Percentiles rank a stretch among this genome's conserved stretches.
Evolutionary conservation across 2,888 invertebrate genomes (phyloP).

Genomic region (Pheosia tremula): DNA sequence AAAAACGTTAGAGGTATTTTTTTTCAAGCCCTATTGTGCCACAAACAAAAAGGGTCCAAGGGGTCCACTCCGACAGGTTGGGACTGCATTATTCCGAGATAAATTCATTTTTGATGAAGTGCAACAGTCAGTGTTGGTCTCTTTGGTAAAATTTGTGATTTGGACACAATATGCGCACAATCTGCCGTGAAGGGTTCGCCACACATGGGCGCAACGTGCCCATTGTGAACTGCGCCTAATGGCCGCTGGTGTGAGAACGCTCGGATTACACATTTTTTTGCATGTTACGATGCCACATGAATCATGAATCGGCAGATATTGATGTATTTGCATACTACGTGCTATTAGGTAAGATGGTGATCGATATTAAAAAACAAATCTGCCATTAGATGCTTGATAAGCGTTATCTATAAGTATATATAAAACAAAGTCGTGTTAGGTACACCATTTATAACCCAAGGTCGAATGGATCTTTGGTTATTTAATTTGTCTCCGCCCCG

Average conservation of each 20-base stretch:
- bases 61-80: constrained; percentile 49
- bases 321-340: constrained; percentile 9
- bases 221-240: constrained; percentile 66
- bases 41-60: constrained; percentile 58
- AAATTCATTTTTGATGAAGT: constrained; percentile 83
- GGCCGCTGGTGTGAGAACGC: constrained; percentile 64
- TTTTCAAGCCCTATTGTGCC: constrained; percentile 56
- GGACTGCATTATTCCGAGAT: constrained; percentile 68
- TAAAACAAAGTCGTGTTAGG: no score
- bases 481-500: no score
- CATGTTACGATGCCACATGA: constrained; percentile 30
- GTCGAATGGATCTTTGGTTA: no score
- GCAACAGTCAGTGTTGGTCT: constrained; percentile 74
- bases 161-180: constrained; percentile 65
- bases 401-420: no score
- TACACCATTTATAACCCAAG: no score
- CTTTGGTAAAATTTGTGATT: constrained; percentile 67
- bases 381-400: no score
- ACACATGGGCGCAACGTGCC: constrained; percentile 79
- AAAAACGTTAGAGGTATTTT: constrained; percentile 51
- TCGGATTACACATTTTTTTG: constrained; percentile 33
- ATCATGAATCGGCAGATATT: constrained; percentile 30
- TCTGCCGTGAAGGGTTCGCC: constrained; percentile 69
- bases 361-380: constrained; percentile 3
- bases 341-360: neutral